Evolutionary conservation across 2,888 invertebrate genomes (phyloP), one percentile per base, ranked within the genome.

Genomic region (Shargacucullia verbasci): DNA sequence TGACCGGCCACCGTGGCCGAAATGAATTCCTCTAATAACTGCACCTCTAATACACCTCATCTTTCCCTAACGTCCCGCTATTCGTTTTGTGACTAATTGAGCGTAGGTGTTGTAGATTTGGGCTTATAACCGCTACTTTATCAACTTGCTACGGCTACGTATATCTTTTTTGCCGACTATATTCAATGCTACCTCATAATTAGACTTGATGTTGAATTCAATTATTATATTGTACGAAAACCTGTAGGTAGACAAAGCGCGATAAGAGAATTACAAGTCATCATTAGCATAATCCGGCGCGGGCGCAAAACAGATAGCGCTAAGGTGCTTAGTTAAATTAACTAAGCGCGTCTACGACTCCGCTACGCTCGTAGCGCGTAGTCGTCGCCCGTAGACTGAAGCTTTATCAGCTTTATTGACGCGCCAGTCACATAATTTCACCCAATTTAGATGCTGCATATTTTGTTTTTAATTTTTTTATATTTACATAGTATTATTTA

Each of bases 31-130:
- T 66, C 75, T 79, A 81, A 79, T 78, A 82, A 79, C 77, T 73
- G 59, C 65, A 79, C 80, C 83, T 83, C 78, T 88, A 89, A 89
- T 86, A 85, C 84, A 85, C 86, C 89, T 89, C 88, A 89, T 89
- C 83, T 85, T 85, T 89, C 82, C 82, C 80, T 76, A 75, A 79
- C 68, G 79, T 72, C 80, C 67, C 76, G 65, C 91, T 88, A 93
- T 94, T 89, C 91, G 88, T 94, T 90, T 89, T 86, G 85, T 85
- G 90, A 89, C 95, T 95, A 95, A 95, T 95, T 95, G 95, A 91
- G 89, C 93, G 92, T 86, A 89, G 92, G 88, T 84, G 89, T 85
- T 83, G 82, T 81, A 80, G 79, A 83, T 85, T 83, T 73, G 62
- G 68, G 67, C 66, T 81, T 79, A 82, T 80, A 61, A 76, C 59